Percentiles rank a stretch among this genome's conserved stretches.
Conservation (phyloP, 2,888 invertebrate genomes). For the Sesamia inferens region DNA sequence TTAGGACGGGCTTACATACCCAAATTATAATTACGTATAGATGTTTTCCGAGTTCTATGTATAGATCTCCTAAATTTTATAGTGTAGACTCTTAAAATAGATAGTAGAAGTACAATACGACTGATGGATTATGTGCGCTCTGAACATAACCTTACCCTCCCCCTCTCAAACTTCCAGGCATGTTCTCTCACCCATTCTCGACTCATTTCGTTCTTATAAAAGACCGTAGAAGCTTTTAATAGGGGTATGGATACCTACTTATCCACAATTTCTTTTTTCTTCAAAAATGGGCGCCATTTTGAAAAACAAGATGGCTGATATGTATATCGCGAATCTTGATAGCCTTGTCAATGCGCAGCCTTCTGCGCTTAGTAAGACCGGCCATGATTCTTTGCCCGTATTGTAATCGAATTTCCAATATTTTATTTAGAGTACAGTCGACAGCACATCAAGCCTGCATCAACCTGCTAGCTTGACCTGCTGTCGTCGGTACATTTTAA, state of each 20-base stretch:
- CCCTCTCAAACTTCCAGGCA: background rate
- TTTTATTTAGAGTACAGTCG: constrained; percentile 35
- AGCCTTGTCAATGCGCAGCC: background rate
- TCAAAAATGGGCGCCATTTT: background rate
- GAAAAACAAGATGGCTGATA: background rate
- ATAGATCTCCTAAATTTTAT: constrained; percentile 32
- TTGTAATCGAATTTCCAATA: constrained; percentile 43
- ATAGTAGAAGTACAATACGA: constrained; percentile 6
- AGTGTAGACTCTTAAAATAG: constrained; percentile 22
- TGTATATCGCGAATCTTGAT: background rate
- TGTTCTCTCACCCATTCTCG: background rate
- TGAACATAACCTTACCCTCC: background rate
- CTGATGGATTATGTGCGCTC: background rate
- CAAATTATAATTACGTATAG: constrained; percentile 7
- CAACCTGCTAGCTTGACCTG: too few species aligned
- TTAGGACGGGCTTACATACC: background rate
- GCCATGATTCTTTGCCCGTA: background rate
- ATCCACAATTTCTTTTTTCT: background rate
- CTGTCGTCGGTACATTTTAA: constrained; percentile 1
- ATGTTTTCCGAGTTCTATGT: constrained; percentile 5
- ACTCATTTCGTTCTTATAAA: background rate
- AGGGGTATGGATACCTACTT: background rate
- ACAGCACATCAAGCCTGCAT: too few species aligned
- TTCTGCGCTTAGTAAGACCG: background rate
- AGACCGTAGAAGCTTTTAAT: background rate